Evolutionary conservation across 2,113 vertebrate species (phyloP).

Genomic region (Donacobius atricapilla): DNA sequence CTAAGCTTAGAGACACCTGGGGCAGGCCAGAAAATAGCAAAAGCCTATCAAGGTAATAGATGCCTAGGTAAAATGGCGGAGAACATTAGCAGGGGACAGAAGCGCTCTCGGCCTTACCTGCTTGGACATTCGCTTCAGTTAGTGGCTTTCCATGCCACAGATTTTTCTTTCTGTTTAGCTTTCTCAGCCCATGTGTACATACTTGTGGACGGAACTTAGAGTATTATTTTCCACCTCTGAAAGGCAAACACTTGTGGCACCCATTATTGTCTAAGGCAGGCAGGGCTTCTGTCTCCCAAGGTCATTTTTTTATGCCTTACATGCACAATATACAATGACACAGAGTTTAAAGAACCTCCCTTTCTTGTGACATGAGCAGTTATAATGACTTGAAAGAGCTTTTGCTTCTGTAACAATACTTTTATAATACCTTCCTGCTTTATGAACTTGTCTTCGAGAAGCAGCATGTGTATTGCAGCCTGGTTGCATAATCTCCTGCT

Average conservation of each 20-base stretch:
- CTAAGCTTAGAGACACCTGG: background rate
- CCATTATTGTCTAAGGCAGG: background rate
- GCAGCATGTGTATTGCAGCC: background rate
- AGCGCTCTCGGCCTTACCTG: accelerated
- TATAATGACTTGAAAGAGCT: background rate
- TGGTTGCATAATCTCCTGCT: background rate
- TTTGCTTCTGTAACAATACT: background rate
- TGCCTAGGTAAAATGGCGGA: background rate
- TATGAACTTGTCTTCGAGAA: slow-evolving; percentile 14
- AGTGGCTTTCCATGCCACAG: background rate
- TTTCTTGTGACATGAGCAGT: background rate
- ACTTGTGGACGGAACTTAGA: background rate
- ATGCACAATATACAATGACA: background rate
- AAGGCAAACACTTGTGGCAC: background rate
- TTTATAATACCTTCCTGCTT: background rate
- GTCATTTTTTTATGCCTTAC: background rate
- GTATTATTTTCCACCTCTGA: background rate
- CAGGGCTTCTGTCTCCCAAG: background rate
- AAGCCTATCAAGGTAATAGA: background rate
- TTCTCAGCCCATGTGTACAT: background rate
- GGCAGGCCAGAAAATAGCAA: background rate
- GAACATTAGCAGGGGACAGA: background rate
- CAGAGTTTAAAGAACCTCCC: background rate
- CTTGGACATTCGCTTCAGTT: background rate
- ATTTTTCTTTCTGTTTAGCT: background rate